Percentiles rank a stretch among this genome's conserved stretches.
These are phyloP conservation scores for Mirza zaza DNA, from an alignment of 2,113 vertebrate genomes.

Conservation along the genomic window DNA sequence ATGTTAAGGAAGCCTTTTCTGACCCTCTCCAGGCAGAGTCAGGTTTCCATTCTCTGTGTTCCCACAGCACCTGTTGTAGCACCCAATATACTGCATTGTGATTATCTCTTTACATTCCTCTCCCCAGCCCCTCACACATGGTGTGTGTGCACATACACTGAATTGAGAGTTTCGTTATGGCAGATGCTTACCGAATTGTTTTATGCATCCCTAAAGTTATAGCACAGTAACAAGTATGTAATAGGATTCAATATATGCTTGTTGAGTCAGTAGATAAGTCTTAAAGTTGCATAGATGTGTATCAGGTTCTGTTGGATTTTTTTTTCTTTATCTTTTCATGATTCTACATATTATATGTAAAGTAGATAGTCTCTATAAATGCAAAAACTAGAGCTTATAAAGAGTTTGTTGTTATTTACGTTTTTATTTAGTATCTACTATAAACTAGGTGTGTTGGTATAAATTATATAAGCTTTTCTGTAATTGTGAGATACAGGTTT, in stretches of 20 bases:
- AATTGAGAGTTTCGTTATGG: slow-evolving; percentile 4
- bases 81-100: neutral
- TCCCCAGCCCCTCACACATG: neutral
- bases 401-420: neutral
- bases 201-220: neutral
- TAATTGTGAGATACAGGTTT: neutral
- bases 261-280: neutral
- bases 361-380: neutral
- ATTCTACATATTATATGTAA: neutral
- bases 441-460: neutral
- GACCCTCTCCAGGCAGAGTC: neutral
- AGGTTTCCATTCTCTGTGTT: neutral
- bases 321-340: neutral
- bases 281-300: neutral
- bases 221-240: neutral
- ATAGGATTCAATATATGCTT: neutral
- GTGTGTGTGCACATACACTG: neutral
- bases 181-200: neutral
- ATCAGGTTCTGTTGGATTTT: neutral
- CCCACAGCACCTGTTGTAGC: neutral
- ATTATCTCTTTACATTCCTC: neutral
- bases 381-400: neutral
- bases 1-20: neutral
- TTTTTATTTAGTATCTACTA: neutral
- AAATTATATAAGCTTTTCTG: neutral